Conservation (phyloP, 2,888 invertebrate species). For the Drosophila recens region DNA sequence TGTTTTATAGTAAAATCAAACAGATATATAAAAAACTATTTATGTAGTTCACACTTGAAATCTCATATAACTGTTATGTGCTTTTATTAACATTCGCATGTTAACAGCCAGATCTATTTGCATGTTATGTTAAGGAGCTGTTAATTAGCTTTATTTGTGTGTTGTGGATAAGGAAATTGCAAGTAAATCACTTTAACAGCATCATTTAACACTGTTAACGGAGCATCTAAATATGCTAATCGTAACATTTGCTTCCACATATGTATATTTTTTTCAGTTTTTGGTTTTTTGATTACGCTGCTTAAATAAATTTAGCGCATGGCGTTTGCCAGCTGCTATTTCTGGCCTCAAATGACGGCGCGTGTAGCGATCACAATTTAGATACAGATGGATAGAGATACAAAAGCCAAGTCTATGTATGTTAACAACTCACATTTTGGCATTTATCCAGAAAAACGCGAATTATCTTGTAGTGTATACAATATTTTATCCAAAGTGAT, state of each 20-base stretch:
- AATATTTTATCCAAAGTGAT: slow-evolving; percentile 31
- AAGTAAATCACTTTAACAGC: slow-evolving; percentile 12
- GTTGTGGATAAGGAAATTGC: slow-evolving; percentile 5
- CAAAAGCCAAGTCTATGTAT: slow-evolving; percentile 13
- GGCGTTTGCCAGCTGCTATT: slow-evolving; percentile 68
- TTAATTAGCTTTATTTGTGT: slow-evolving; percentile 5
- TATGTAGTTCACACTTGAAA: slow-evolving; percentile 1
- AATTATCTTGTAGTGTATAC: slow-evolving; percentile 34
- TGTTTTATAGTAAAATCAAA: neutral
- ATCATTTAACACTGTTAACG: slow-evolving; percentile 18
- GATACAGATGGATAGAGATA: slow-evolving; percentile 48
- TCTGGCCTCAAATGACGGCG: slow-evolving; percentile 71
- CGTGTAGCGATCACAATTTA: slow-evolving; percentile 67
- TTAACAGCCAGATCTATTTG: slow-evolving; percentile 18
- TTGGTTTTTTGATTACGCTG: slow-evolving; percentile 31
- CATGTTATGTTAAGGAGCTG: slow-evolving; percentile 14
- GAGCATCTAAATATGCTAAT: slow-evolving; percentile 10
- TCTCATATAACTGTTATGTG: slow-evolving; percentile 1
- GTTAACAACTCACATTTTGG: slow-evolving; percentile 50
- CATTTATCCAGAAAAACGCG: slow-evolving; percentile 52
- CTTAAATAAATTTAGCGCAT: slow-evolving; percentile 71
- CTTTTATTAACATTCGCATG: slow-evolving; percentile 16
- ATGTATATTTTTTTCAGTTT: neutral
- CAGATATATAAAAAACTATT: neutral
- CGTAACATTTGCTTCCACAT: slow-evolving; percentile 8